Conservation (phyloP, 2,888 invertebrate species). For the Epinotia nisella region DNA sequence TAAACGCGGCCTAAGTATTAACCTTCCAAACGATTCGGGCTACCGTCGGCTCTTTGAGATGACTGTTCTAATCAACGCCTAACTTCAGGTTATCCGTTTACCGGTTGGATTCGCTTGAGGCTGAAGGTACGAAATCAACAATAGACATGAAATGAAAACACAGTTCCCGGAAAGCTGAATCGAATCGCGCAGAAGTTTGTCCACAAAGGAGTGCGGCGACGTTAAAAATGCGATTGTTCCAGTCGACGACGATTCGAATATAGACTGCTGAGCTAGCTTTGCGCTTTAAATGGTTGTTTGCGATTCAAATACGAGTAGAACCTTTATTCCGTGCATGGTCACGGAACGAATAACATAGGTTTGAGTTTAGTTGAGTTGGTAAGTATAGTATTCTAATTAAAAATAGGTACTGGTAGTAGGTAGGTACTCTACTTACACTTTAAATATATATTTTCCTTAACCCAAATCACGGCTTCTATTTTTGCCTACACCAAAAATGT, state of each 20-base stretch:
- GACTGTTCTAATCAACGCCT: neutral
- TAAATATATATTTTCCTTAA: too few relatives aligned
- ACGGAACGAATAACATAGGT: slow-evolving; percentile 5
- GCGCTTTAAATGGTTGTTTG: slow-evolving; percentile 35
- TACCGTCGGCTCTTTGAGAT: neutral
- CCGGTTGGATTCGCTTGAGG: neutral
- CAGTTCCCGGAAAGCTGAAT: slow-evolving; percentile 29
- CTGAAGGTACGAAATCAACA: neutral
- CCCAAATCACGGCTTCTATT: too few relatives aligned
- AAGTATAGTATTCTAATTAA: too few relatives aligned
- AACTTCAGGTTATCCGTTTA: neutral
- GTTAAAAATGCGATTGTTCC: slow-evolving; percentile 39
- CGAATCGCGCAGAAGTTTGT: slow-evolving; percentile 32
- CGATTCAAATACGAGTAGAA: slow-evolving; percentile 15
- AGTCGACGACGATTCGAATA: slow-evolving; percentile 19
- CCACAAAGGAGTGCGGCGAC: slow-evolving; percentile 40
- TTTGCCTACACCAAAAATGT: too few relatives aligned
- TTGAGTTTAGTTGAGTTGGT: neutral
- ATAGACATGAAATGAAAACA: slow-evolving; percentile 30
- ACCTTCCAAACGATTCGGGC: neutral
- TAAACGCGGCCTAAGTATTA: too few relatives aligned
- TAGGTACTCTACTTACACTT: too few relatives aligned
- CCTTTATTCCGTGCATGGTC: neutral
- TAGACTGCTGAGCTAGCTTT: slow-evolving; percentile 25
- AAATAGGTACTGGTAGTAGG: too few relatives aligned